A percentile compares a stretch with the other conserved stretches of the same genome.
Conservation (phyloP, 2,113 vertebrate genomes). For the Notiomystis cincta region DNA sequence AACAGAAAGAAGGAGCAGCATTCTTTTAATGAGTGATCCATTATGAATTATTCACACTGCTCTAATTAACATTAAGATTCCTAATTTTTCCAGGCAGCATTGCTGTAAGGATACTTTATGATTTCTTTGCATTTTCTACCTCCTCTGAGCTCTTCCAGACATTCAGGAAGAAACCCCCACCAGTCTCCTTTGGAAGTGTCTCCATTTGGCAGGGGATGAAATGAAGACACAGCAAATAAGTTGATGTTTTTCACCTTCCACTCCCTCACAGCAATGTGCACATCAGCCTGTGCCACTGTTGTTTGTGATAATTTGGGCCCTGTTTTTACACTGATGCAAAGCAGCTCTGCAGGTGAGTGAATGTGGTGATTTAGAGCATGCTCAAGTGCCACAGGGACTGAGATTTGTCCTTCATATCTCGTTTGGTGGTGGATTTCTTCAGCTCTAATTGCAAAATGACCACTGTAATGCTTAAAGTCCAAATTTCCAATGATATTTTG, state of each 20-base stretch:
- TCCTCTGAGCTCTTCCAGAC: neutral
- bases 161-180: neutral
- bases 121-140: neutral
- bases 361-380: neutral
- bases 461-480: neutral
- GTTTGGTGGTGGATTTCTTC: neutral
- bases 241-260: neutral
- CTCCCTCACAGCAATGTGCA: neutral
- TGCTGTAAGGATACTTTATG: neutral
- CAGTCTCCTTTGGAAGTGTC: neutral
- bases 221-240: neutral
- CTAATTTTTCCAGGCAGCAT: constrained; percentile 15
- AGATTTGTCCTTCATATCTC: neutral
- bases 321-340: neutral
- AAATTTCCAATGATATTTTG: neutral
- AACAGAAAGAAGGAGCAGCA: neutral
- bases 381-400: neutral
- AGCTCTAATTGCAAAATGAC: neutral
- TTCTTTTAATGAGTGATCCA: neutral
- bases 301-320: neutral
- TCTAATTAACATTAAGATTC: constrained; percentile 37
- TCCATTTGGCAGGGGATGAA: neutral
- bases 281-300: neutral
- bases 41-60: constrained; percentile 46
- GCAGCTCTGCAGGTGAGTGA: neutral